Conservation (phyloP, 2,797 vertebrate genomes). For the Chelonia mydas region DNA sequence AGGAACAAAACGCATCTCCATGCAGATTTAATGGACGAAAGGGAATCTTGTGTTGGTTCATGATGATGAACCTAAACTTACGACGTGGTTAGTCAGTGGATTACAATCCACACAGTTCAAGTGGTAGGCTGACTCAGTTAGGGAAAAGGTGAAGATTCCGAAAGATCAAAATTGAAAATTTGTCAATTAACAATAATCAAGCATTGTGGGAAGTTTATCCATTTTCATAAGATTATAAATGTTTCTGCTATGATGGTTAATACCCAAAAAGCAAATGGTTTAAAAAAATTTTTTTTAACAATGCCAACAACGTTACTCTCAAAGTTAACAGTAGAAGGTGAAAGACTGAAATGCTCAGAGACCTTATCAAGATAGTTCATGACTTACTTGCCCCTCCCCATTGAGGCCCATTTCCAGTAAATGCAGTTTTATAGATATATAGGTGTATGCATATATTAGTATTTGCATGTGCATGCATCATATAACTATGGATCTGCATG, state of each 20-base stretch:
- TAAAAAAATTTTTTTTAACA: not conserved
- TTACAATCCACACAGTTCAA: not conserved
- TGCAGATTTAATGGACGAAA: not conserved
- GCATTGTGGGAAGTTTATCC: not conserved
- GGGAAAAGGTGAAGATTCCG: not conserved
- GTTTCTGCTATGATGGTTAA: not conserved
- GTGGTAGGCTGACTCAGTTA: not conserved
- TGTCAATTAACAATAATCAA: not conserved
- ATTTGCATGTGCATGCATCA: not conserved
- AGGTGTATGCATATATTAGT: not conserved
- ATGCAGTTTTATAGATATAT: not conserved
- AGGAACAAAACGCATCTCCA: not conserved
- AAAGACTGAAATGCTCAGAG: too few relatives aligned
- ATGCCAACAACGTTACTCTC: too few relatives aligned
- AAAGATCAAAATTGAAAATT: not conserved
- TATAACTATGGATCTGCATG: not conserved
- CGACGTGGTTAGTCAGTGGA: not conserved
- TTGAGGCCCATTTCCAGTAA: not conserved
- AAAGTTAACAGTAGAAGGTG: too few relatives aligned
- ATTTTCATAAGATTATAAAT: not conserved
- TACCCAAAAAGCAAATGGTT: not conserved
- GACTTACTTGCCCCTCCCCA: not conserved
- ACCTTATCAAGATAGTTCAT: too few relatives aligned
- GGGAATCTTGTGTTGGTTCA: not conserved
- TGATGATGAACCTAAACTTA: not conserved